phyloP scores from a whole-genome alignment of 2,797 vertebrate species.

The Okamejei kenojei region DNA sequence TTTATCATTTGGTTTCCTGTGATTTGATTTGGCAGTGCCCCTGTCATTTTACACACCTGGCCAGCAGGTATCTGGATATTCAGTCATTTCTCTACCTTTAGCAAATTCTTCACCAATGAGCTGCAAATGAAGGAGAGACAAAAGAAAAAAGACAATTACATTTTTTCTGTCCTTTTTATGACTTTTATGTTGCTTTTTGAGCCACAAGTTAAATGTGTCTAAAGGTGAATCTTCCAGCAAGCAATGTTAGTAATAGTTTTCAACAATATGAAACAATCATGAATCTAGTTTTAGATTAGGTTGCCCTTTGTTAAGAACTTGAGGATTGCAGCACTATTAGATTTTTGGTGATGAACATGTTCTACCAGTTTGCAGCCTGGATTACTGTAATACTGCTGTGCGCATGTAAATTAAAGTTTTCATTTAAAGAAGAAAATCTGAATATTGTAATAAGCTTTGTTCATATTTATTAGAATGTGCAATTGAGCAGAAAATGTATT shows the following conservation, averaged over 20 bases:
- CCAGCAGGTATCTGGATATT: background rate
- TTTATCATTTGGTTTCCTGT: background rate
- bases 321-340: background rate
- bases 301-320: background rate
- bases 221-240: background rate
- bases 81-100: background rate
- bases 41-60: background rate
- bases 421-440: background rate
- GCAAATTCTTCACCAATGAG: no score
- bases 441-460: background rate
- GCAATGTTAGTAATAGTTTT: background rate
- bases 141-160: no score
- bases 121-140: no score
- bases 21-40: no score
- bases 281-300: background rate
- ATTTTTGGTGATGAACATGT: background rate
- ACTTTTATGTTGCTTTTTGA: background rate
- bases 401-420: background rate
- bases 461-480: background rate
- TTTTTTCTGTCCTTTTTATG: background rate
- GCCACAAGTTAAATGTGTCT: no score
- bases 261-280: background rate
- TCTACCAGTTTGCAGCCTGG: background rate
- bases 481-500: background rate
- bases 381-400: background rate